A percentile compares a stretch with the other conserved stretches of the same genome.
These are phyloP conservation scores for Beris morrisii DNA, from an alignment of 2,888 invertebrate species.

Conservation along the genomic window DNA sequence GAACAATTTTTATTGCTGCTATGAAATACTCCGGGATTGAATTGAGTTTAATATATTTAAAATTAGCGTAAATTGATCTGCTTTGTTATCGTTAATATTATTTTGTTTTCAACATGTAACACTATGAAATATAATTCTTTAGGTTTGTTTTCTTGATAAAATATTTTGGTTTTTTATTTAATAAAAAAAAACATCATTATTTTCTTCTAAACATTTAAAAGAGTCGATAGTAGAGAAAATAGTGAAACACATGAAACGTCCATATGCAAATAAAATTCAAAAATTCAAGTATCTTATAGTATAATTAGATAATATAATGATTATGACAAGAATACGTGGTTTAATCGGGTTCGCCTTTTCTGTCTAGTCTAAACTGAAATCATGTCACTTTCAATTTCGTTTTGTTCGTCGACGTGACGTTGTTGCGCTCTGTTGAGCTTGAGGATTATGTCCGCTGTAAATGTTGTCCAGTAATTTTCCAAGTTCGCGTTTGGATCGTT, in stretches of 20 bases:
- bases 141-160: too few relatives aligned
- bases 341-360: neutral
- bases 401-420: slow-evolving; percentile 51
- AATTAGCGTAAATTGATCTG: too few relatives aligned
- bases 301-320: slow-evolving; percentile 15
- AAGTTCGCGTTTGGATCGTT: slow-evolving; percentile 43
- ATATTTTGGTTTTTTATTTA: too few relatives aligned
- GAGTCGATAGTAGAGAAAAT: too few relatives aligned
- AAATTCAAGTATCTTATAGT: slow-evolving; percentile 18
- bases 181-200: too few relatives aligned
- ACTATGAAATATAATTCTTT: too few relatives aligned
- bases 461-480: slow-evolving; percentile 56
- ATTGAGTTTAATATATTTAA: too few relatives aligned
- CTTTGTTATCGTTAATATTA: too few relatives aligned
- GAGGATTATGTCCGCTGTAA: slow-evolving; percentile 55
- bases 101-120: too few relatives aligned
- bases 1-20: too few relatives aligned
- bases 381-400: slow-evolving; percentile 46
- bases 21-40: too few relatives aligned
- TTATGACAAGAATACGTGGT: slow-evolving; percentile 21
- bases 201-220: too few relatives aligned
- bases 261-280: slow-evolving; percentile 12
- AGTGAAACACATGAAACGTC: slow-evolving; percentile 12
- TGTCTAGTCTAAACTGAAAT: slow-evolving; percentile 1
- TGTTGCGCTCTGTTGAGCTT: slow-evolving; percentile 45